These are phyloP conservation scores for Calliopum simillimum DNA, from an alignment of 2,888 invertebrate genomes.

Conservation along the genomic window DNA sequence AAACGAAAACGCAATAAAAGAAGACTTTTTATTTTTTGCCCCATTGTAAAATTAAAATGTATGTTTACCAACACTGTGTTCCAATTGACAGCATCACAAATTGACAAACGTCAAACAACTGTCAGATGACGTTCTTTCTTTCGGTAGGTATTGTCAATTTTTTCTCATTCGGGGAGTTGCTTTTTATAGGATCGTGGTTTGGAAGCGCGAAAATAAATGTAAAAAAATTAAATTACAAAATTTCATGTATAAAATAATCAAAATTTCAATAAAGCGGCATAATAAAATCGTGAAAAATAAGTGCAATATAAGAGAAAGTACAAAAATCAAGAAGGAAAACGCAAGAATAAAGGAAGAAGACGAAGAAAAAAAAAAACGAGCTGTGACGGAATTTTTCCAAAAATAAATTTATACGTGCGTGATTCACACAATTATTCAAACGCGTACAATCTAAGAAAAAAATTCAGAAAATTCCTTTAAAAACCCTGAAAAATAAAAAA, in stretches of 20 bases:
- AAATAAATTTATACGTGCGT: conserved; percentile 49
- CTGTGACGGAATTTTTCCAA: conserved; percentile 52
- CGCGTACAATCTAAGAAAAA: too few relatives aligned
- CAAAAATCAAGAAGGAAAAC: neutral
- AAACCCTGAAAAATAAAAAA: too few relatives aligned
- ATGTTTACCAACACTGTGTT: too few relatives aligned
- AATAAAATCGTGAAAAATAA: neutral
- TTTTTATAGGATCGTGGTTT: conserved; percentile 24
- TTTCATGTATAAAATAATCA: too few relatives aligned
- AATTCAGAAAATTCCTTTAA: too few relatives aligned
- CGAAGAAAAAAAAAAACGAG: conserved; percentile 2
- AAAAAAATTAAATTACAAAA: neutral
- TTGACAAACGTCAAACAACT: conserved; percentile 19
- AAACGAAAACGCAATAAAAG: too few relatives aligned
- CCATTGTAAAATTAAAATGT: too few relatives aligned
- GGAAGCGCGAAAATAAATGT: conserved; percentile 32
- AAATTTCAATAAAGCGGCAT: neutral
- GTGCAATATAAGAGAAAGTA: neutral
- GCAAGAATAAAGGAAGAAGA: neutral
- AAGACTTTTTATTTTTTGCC: too few relatives aligned
- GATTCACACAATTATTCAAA: conserved; percentile 40
- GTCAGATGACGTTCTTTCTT: conserved; percentile 31
- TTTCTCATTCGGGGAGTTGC: conserved; percentile 36
- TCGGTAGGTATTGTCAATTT: conserved; percentile 4
- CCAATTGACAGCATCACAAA: neutral